phyloP scores from a whole-genome alignment of 2,797 vertebrate species.

The Mormyrops boulengeri region DNA sequence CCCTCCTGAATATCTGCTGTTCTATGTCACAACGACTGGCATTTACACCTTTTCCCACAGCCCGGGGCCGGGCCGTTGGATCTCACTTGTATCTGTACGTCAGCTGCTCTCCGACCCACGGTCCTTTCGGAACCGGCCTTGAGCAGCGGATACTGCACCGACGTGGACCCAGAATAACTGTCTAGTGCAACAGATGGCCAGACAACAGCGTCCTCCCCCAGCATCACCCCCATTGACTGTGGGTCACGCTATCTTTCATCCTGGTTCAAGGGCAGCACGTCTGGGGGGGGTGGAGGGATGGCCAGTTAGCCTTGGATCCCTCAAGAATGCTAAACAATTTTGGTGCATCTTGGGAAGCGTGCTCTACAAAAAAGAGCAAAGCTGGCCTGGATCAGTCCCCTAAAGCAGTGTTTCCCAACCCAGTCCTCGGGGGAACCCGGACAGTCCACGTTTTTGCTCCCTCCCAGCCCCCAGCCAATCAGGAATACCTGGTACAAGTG shows the following conservation, averaged over 20 bases:
- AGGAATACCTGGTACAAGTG: too few relatives aligned
- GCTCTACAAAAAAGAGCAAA: neutral
- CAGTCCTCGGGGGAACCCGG: neutral
- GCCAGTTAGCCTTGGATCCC: neutral
- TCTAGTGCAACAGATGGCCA: neutral
- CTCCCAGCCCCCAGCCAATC: neutral
- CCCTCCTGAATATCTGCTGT: neutral
- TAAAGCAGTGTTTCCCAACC: neutral
- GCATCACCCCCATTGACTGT: neutral
- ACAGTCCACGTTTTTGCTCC: neutral
- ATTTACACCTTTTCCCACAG: neutral
- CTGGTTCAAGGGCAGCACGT: neutral
- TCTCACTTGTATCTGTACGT: neutral
- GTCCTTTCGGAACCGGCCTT: neutral
- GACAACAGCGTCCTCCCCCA: neutral
- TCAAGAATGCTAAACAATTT: neutral
- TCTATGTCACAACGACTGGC: neutral
- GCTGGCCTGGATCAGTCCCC: neutral
- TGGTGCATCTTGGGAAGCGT: neutral
- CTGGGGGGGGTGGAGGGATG: neutral
- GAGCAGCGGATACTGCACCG: neutral
- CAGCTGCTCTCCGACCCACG: neutral
- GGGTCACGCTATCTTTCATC: neutral
- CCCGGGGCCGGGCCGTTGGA: neutral
- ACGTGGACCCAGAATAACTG: neutral